phyloP scores from a whole-genome alignment of 1,140 invertebrate genomes.

The Brachionus calyciflorus region DNA sequence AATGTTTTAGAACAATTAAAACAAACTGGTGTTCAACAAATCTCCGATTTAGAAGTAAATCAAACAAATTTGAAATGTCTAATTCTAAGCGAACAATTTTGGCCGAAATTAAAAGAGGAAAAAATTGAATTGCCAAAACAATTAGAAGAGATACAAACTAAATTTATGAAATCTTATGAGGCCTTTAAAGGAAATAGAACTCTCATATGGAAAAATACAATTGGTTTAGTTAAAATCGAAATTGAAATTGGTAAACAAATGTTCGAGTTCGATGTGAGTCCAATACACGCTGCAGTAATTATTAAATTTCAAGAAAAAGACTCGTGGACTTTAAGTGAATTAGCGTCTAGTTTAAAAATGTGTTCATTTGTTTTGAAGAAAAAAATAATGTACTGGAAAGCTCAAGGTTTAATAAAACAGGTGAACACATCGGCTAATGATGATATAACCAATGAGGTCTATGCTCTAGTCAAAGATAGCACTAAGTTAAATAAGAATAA shows the following conservation, averaged over 20 bases:
- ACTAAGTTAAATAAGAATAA: not conserved
- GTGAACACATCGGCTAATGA: constrained; percentile 49
- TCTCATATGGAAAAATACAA: constrained; percentile 81
- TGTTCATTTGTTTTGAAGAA: constrained; percentile 75
- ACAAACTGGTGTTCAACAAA: constrained; percentile 45
- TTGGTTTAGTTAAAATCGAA: constrained; percentile 76
- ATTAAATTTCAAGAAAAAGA: constrained; percentile 86
- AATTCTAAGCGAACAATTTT: constrained; percentile 95
- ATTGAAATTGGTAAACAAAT: constrained; percentile 77
- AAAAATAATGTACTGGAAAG: constrained; percentile 85
- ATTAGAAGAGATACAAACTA: constrained; percentile 76
- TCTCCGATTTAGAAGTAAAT: constrained; percentile 47
- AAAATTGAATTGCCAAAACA: constrained; percentile 77
- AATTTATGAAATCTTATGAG: constrained; percentile 87
- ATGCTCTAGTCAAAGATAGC: constrained; percentile 42
- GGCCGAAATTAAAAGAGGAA: constrained; percentile 90
- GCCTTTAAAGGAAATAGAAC: constrained; percentile 88
- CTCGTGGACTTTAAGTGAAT: constrained; percentile 77
- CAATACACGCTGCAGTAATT: constrained; percentile 88
- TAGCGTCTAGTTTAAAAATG: constrained; percentile 77
- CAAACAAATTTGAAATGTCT: constrained; percentile 55
- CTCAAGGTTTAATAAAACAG: constrained; percentile 73
- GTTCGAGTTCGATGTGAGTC: constrained; percentile 79
- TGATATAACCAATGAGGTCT: constrained; percentile 17
- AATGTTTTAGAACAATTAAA: constrained; percentile 69